Conservation (phyloP, 2,888 invertebrate species). For the Orthosia gracilis region DNA sequence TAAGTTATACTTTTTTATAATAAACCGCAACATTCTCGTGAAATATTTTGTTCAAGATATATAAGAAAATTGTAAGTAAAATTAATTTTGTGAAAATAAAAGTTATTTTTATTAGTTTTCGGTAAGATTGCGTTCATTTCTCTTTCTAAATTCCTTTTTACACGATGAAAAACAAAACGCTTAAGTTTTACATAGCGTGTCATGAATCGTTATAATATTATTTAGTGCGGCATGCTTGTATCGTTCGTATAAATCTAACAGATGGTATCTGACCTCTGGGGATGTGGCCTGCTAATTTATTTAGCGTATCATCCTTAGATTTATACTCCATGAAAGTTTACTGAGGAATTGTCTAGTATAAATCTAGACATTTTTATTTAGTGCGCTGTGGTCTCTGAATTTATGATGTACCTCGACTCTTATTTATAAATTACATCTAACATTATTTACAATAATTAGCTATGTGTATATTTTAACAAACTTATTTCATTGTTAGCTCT, state of each 20-base stretch:
- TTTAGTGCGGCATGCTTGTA: slow-evolving; percentile 56
- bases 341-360: slow-evolving; percentile 36
- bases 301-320: slow-evolving; percentile 73
- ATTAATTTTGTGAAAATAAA: slow-evolving; percentile 25
- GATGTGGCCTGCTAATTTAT: slow-evolving; percentile 75
- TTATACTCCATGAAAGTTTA: slow-evolving; percentile 64
- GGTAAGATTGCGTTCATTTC: slow-evolving; percentile 14
- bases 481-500: slow-evolving; percentile 6
- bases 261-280: slow-evolving; percentile 77
- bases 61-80: slow-evolving; percentile 22
- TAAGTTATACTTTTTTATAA: slow-evolving; percentile 8
- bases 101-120: slow-evolving; percentile 33
- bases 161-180: slow-evolving; percentile 11
- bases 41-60: slow-evolving; percentile 22
- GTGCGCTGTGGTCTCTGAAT: slow-evolving; percentile 7
- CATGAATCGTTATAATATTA: slow-evolving; percentile 50
- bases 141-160: slow-evolving; percentile 10
- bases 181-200: slow-evolving; percentile 36
- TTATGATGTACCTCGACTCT: not conserved
- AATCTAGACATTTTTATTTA: slow-evolving; percentile 45
- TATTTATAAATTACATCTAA: not conserved
- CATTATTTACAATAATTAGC: not conserved
- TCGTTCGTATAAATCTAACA: slow-evolving; percentile 77
- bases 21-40: slow-evolving; percentile 4
- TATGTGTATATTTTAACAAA: not conserved